phyloP scores from a whole-genome alignment of 1,140 invertebrate genomes.

The Olivierus martensii region DNA sequence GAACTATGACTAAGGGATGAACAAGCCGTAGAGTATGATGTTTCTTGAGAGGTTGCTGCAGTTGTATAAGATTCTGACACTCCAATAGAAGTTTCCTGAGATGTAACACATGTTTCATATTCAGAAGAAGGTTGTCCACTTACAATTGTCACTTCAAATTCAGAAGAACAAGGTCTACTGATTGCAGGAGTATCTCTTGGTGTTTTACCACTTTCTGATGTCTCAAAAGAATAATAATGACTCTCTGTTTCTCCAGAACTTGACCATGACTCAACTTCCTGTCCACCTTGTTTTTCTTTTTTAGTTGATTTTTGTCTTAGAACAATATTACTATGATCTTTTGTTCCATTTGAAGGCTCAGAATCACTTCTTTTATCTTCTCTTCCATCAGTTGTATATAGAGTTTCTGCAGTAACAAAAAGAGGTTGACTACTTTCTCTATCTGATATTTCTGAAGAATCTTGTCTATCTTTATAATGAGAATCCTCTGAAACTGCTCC shows the following conservation, averaged over 20 bases:
- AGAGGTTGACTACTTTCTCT: too few species aligned
- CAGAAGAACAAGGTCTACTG: slow-evolving; percentile 70
- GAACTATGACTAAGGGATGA: slow-evolving; percentile 46
- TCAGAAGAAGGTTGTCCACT: slow-evolving; percentile 44
- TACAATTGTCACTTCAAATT: slow-evolving; percentile 57
- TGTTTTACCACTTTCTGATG: slow-evolving; percentile 40
- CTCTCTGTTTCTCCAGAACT: slow-evolving; percentile 63
- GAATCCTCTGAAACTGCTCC: too few species aligned
- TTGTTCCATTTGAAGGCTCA: neutral
- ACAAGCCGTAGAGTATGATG: slow-evolving; percentile 63
- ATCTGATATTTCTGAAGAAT: too few species aligned
- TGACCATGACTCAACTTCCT: slow-evolving; percentile 48
- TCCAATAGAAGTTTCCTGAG: slow-evolving; percentile 58
- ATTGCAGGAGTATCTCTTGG: slow-evolving; percentile 36
- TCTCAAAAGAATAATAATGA: slow-evolving; percentile 75
- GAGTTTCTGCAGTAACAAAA: neutral
- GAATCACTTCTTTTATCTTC: neutral
- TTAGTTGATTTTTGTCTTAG: neutral
- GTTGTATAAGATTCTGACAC: slow-evolving; percentile 60
- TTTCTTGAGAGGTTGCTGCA: slow-evolving; percentile 43
- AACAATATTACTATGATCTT: too few species aligned
- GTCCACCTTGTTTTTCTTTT: neutral
- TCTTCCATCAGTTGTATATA: neutral
- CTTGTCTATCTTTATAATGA: too few species aligned
- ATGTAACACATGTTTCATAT: slow-evolving; percentile 72